These are phyloP conservation scores for Lophotis ruficrista DNA, from an alignment of 2,113 vertebrate genomes.

Conservation along the genomic window DNA sequence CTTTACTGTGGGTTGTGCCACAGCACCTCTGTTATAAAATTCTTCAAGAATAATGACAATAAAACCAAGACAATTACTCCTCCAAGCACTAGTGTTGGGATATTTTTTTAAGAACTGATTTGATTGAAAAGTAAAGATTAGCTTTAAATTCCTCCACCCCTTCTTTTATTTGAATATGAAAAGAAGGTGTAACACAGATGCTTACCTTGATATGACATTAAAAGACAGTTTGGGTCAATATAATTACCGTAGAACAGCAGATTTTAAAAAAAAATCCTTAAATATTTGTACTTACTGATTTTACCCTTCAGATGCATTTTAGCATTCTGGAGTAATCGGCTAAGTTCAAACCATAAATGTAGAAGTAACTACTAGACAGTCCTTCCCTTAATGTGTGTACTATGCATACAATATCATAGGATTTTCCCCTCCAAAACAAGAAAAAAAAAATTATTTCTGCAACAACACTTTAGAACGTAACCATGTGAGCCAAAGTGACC, in stretches of 20 bases:
- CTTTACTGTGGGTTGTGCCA: neutral
- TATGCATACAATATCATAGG: neutral
- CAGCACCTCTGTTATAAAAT: neutral
- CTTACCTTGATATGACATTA: conserved; percentile 36
- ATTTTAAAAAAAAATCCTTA: neutral
- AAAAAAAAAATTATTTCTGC: neutral
- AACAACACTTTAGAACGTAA: neutral
- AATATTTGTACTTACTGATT: conserved; percentile 48
- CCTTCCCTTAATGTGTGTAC: neutral
- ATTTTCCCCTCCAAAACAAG: neutral
- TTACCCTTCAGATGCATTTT: conserved; percentile 16
- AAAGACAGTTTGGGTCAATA: conserved; percentile 50
- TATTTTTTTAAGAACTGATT: neutral
- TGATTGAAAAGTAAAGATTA: conserved; percentile 51
- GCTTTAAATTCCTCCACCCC: conserved; percentile 26
- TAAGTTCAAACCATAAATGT: neutral
- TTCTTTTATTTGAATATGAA: conserved; percentile 38
- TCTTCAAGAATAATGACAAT: neutral
- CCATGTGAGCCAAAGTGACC: neutral
- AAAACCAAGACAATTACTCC: neutral
- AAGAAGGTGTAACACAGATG: conserved; percentile 17
- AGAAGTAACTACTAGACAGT: neutral
- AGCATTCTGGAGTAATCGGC: neutral
- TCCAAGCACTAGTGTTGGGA: neutral
- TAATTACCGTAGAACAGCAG: neutral